Evolutionary conservation across 2,888 invertebrate genomes (phyloP).

Genomic region (Leptopilina drosophilae): DNA sequence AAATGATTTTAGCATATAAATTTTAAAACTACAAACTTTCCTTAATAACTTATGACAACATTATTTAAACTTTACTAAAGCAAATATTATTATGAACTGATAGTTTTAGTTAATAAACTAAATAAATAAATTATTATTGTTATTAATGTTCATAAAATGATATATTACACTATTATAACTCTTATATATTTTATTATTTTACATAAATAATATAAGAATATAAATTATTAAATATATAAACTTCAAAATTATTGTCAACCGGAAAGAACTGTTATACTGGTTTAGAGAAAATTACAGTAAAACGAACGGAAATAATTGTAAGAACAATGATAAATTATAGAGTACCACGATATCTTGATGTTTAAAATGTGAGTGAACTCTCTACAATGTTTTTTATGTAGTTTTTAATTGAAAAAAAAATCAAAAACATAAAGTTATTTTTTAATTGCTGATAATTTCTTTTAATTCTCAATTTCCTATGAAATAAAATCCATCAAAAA

Average conservation of each 20-base stretch:
- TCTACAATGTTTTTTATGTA: background rate
- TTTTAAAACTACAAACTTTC: too few species aligned
- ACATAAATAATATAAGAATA: background rate
- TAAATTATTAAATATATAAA: background rate
- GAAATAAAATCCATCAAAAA: too few species aligned
- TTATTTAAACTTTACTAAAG: background rate
- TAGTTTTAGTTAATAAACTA: too few species aligned
- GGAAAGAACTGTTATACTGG: constrained; percentile 30
- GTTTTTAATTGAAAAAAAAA: background rate
- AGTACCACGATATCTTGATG: constrained; percentile 16
- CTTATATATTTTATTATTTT: too few species aligned
- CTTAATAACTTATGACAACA: too few species aligned
- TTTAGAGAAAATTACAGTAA: constrained; percentile 36
- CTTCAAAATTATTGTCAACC: background rate
- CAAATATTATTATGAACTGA: too few species aligned
- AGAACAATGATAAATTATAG: constrained; percentile 33
- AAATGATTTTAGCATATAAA: background rate
- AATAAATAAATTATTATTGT: too few species aligned
- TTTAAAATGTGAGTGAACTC: constrained; percentile 21
- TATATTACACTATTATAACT: too few species aligned
- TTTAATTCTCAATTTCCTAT: background rate
- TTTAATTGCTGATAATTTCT: background rate
- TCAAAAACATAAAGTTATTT: background rate
- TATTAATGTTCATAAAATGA: too few species aligned
- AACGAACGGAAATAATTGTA: constrained; percentile 36